These are phyloP conservation scores for Zeus faber DNA, from an alignment of 2,113 vertebrate species.

Conservation along the genomic window DNA sequence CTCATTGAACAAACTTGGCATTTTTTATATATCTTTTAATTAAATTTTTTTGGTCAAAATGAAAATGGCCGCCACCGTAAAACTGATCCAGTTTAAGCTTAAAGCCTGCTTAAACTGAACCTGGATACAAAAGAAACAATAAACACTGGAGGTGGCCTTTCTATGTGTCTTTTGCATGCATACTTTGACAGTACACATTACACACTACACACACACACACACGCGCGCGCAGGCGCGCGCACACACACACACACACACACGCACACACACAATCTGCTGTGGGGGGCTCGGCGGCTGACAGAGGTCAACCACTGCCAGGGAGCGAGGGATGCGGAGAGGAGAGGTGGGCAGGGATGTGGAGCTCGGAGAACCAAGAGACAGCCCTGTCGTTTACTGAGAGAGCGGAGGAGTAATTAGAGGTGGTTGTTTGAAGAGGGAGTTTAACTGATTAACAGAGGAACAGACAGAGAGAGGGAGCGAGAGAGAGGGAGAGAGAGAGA, in stretches of 20 bases:
- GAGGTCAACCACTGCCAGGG: conserved; percentile 65
- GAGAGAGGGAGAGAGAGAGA: conserved; percentile 15
- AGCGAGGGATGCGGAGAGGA: conserved; percentile 40
- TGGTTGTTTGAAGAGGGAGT: conserved; percentile 82
- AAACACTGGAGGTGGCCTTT: no score
- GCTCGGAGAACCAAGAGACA: conserved; percentile 58
- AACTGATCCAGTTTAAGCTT: no score
- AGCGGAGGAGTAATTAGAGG: conserved; percentile 80
- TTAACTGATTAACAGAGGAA: conserved; percentile 85
- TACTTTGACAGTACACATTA: no score
- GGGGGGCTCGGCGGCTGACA: conserved; percentile 59
- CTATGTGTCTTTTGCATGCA: no score
- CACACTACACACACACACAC: conserved; percentile 5
- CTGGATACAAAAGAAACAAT: no score
- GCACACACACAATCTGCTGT: conserved; percentile 13
- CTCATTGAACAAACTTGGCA: no score
- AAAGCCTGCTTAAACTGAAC: no score
- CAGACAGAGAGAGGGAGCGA: conserved; percentile 63
- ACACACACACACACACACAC: conserved; percentile 7
- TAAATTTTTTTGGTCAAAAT: no score
- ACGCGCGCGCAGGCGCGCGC: conserved; percentile 1
- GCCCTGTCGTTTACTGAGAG: conserved; percentile 68
- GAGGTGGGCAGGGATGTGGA: conserved; percentile 26
- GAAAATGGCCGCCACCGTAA: no score
- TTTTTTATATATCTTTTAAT: no score